Percentiles rank a stretch among this genome's conserved stretches.
Evolutionary conservation across 2,113 vertebrate species (phyloP).

Genomic region (Smithornis capensis): DNA sequence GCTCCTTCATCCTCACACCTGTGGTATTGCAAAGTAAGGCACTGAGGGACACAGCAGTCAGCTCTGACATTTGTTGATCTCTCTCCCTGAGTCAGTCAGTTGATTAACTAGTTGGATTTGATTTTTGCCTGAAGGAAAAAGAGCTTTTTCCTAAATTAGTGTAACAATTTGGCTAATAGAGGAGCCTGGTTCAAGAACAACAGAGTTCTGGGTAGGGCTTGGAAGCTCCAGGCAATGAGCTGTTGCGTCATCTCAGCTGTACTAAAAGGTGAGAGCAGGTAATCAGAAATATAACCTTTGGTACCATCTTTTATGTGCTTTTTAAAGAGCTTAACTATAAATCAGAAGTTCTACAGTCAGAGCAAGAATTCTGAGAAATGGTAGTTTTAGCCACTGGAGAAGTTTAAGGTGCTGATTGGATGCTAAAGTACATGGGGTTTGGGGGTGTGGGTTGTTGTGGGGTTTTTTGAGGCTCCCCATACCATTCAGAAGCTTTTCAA

Average conservation of each 20-base stretch:
- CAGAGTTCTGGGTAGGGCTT: background rate
- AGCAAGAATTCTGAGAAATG: background rate
- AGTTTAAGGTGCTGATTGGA: background rate
- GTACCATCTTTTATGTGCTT: background rate
- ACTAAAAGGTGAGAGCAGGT: background rate
- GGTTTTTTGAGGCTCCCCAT: accelerated
- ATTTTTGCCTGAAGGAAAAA: background rate
- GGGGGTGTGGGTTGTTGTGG: background rate
- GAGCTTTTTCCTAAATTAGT: background rate
- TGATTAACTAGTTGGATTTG: conserved; percentile 21
- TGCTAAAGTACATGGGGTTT: background rate
- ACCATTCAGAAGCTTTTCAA: background rate
- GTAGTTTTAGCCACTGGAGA: background rate
- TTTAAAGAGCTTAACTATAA: background rate
- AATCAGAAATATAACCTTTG: background rate
- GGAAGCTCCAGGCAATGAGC: background rate
- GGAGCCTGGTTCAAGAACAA: background rate
- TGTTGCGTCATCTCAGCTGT: background rate
- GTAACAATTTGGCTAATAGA: background rate
- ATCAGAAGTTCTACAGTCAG: background rate
- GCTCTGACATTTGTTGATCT: background rate
- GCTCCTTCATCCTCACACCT: background rate
- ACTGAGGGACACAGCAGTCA: background rate
- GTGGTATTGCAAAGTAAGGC: background rate
- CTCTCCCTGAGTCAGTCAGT: background rate